phyloP scores from a whole-genome alignment of 2,113 vertebrate species.

The Maccullochella peelii region DNA sequence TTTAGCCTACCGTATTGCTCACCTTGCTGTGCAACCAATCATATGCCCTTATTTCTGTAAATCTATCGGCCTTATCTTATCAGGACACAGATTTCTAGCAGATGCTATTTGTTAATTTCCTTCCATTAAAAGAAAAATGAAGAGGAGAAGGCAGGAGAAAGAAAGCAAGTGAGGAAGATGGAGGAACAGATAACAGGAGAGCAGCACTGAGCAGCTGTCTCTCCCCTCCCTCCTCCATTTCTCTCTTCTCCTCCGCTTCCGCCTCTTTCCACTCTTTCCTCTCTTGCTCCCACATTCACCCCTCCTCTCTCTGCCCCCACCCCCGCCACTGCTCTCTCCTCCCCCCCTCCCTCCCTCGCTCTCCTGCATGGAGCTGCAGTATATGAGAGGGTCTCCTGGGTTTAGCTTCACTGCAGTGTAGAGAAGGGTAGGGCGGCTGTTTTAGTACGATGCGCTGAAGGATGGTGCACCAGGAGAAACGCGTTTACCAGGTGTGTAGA shows the following conservation, averaged over 20 bases:
- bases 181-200: conserved; percentile 64
- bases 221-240: conserved; percentile 38
- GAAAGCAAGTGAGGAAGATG: conserved; percentile 54
- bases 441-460: conserved; percentile 81
- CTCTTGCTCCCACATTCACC: conserved; percentile 33
- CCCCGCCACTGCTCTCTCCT: not conserved
- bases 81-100: conserved; percentile 15
- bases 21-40: not conserved
- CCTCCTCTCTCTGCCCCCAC: conserved; percentile 30
- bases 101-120: not conserved
- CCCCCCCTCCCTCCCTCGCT: conserved; percentile 40
- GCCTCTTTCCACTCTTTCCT: conserved; percentile 53
- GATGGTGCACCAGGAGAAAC: conserved; percentile 88
- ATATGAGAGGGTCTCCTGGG: conserved; percentile 82
- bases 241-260: conserved; percentile 54
- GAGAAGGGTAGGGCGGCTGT: conserved; percentile 77
- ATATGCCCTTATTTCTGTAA: conserved; percentile 7
- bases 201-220: conserved; percentile 55
- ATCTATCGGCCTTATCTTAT: not conserved
- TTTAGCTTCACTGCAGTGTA: conserved; percentile 84
- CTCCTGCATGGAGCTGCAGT: conserved; percentile 77
- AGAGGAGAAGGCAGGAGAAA: conserved; percentile 1
- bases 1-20: not conserved
- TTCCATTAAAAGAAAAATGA: conserved; percentile 7
- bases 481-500: conserved; percentile 85